Percentiles rank a stretch among this genome's conserved stretches.
Evolutionary conservation across 2,888 invertebrate genomes (phyloP).

Genomic region (Rosalia funebris): DNA sequence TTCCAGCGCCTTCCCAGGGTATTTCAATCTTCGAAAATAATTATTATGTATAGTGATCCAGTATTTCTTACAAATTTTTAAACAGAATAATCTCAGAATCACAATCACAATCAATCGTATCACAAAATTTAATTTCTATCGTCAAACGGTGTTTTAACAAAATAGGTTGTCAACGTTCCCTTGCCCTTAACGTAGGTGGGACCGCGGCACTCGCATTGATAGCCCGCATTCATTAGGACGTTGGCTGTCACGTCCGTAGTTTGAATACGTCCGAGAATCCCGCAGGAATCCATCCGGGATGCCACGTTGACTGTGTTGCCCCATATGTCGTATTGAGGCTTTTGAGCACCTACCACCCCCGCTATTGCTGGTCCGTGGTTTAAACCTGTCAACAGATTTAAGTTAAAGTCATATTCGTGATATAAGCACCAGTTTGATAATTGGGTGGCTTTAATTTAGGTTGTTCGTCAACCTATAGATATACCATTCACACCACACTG

Average conservation of each 20-base stretch:
- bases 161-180: slow-evolving; percentile 88
- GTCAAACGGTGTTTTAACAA: slow-evolving; percentile 86
- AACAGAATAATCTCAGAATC: background rate
- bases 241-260: slow-evolving; percentile 85
- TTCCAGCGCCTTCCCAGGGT: too few relatives aligned
- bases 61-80: slow-evolving; percentile 1
- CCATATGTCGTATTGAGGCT: slow-evolving; percentile 99
- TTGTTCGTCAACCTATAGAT: too few relatives aligned
- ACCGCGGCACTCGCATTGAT: slow-evolving; percentile 89
- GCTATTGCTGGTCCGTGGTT: slow-evolving; percentile 94
- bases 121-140: slow-evolving; percentile 54
- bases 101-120: slow-evolving; percentile 9
- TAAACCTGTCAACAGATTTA: slow-evolving; percentile 69
- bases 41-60: slow-evolving; percentile 5
- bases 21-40: too few relatives aligned
- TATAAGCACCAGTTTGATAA: too few relatives aligned
- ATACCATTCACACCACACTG: too few relatives aligned
- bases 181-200: slow-evolving; percentile 96
- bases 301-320: slow-evolving; percentile 98
- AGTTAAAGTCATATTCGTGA: too few relatives aligned
- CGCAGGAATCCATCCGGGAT: slow-evolving; percentile 96
- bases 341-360: slow-evolving; percentile 96
- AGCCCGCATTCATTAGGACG: slow-evolving; percentile 85
- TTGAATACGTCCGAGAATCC: slow-evolving; percentile 87
- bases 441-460: too few relatives aligned